Evolutionary conservation across 2,888 invertebrate genomes (phyloP).

Genomic region (Teleiodes luculella): DNA sequence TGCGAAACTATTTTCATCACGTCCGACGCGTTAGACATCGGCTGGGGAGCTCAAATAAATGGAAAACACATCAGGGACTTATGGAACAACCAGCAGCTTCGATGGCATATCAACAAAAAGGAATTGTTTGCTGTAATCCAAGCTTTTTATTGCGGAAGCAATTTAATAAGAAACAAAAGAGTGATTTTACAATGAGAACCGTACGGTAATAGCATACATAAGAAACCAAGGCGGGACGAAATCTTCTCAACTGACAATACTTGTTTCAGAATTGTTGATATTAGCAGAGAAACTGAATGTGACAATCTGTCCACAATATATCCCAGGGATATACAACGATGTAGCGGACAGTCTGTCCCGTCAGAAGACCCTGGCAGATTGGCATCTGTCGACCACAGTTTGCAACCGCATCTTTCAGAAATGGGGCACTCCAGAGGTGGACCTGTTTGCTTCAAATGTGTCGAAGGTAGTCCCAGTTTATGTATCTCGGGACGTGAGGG

Average conservation of each 20-base stretch:
- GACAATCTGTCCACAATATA: constrained; percentile 6
- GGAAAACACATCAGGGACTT: background rate
- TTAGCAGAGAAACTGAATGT: constrained; percentile 1
- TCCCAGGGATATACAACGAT: constrained; percentile 23
- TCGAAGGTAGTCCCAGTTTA: background rate
- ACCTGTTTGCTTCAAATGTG: background rate
- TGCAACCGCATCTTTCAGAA: background rate
- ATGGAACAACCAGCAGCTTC: constrained; percentile 15
- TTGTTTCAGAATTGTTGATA: constrained; percentile 8
- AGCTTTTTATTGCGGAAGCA: background rate
- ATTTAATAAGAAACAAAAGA: background rate
- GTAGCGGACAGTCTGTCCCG: constrained; percentile 24
- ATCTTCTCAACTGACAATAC: constrained; percentile 9
- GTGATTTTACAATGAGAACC: constrained; percentile 24
- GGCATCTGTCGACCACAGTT: background rate
- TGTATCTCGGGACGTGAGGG: background rate
- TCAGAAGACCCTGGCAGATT: constrained; percentile 18
- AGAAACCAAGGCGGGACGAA: constrained; percentile 24
- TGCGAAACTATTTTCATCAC: constrained; percentile 8
- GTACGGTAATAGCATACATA: constrained; percentile 22
- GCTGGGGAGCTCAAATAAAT: constrained; percentile 23
- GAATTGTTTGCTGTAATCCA: constrained; percentile 16
- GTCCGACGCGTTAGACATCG: constrained; percentile 22
- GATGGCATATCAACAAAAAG: constrained; percentile 25
- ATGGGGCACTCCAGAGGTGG: background rate